Evolutionary conservation across 2,113 vertebrate species (phyloP).

Genomic region (Chionodraco myersi): DNA sequence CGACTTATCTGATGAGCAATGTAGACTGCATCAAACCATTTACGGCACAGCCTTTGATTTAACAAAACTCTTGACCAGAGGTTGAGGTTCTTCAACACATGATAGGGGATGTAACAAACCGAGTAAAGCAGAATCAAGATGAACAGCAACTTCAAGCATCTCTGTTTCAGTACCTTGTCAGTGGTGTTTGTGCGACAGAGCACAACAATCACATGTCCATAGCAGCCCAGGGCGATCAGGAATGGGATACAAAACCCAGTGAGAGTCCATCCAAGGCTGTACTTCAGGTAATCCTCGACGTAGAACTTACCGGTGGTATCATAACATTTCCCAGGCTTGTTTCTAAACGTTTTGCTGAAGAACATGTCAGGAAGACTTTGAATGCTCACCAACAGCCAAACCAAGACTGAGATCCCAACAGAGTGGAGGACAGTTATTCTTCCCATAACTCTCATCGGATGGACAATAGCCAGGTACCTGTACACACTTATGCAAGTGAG

Average conservation of each 20-base stretch:
- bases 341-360: conserved; percentile 63
- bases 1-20: conserved; percentile 83
- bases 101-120: conserved; percentile 86
- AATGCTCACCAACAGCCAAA: conserved; percentile 81
- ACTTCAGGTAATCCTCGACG: conserved; percentile 73
- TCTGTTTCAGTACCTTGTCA: conserved; percentile 73
- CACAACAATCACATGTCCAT: conserved; percentile 80
- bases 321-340: neutral
- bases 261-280: conserved; percentile 75
- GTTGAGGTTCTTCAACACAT: conserved; percentile 86
- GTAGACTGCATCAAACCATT: conserved; percentile 74
- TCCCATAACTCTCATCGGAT: conserved; percentile 83
- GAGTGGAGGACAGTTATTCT: conserved; percentile 63
- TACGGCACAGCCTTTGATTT: too few relatives aligned
- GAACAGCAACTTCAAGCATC: conserved; percentile 79
- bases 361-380: conserved; percentile 81
- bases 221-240: conserved; percentile 84
- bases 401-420: conserved; percentile 41
- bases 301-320: conserved; percentile 59
- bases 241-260: conserved; percentile 83
- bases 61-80: conserved; percentile 78
- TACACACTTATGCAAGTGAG: conserved; percentile 89
- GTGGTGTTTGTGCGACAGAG: conserved; percentile 69
- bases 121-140: conserved; percentile 85
- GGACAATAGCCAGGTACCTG: conserved; percentile 87